Base-by-base conservation (phyloP, 2,797 vertebrate genomes). In the Toxotes lorentzi region DNA sequence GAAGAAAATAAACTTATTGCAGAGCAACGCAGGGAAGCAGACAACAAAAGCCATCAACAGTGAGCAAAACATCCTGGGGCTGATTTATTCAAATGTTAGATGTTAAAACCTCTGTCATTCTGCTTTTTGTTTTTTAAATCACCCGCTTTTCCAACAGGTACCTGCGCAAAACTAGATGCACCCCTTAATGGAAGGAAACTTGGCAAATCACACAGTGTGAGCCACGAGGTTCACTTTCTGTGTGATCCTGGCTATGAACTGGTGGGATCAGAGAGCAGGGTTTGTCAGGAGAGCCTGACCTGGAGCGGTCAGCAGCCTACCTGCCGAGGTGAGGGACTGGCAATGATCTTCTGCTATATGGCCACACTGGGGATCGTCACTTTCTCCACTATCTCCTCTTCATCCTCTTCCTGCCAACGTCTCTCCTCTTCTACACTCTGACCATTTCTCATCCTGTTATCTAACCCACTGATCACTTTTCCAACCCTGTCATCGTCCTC, bases 181-280 rank as follows among this genome's bases (percentile, higher is more conserved):
- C 96, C 95, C 0, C 13, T 41, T 41, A 95, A 96, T 0, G 96
- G 97, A 7, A 92, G 93, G 73, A 95, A 95, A 86, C 91, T 98
- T 70, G 97, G 97, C 10, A 93, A 72, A 78, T 94, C 86, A 1
- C 27, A 88, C 19, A 67, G 72, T 0, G 64, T 93, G 17, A 96
- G 96, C 47, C 97, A 97, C 0, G 96, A 98, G 23, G 81, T 96
- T 73, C 96, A 98, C 82, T 96, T 98, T 0, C 3, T 97, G 83
- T 98, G 97, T 16, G 72, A 96, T 0, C 57, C 72, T 0, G 96
- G 97, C 3, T 98, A 95, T 76, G 92, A 59, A 60, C 94, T 98
- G 73, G 81, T 94, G 63, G 97, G 97, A 54, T 91, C 96, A 0
- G 96, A 97, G 93, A 97, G 92, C 0, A 93, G 96, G 13, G 2